A percentile compares a stretch with the other conserved stretches of the same genome.
Conservation (phyloP, 2,888 invertebrate species). For the Tupiocoris notatus region DNA sequence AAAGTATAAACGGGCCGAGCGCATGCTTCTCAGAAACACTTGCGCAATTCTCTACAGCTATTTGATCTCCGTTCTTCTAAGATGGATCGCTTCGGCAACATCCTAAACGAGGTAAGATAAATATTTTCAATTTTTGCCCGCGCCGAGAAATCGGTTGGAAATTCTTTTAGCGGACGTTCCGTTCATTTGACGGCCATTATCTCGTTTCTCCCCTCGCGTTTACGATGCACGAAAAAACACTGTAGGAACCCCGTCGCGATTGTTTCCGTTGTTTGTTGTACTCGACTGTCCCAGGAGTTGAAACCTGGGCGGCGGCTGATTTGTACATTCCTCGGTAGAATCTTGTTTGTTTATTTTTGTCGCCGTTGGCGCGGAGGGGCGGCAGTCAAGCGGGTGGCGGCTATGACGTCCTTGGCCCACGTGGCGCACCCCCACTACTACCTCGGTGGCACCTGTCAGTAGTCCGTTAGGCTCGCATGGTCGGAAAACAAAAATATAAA, state of each 20-base stretch:
- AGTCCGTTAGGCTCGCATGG: neutral
- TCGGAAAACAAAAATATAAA: constrained; percentile 18
- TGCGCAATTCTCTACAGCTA: constrained; percentile 49
- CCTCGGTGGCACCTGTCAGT: neutral
- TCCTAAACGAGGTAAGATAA: constrained; percentile 49
- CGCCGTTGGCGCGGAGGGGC: neutral
- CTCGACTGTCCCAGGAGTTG: neutral
- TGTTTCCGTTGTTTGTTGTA: neutral
- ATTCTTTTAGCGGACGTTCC: no score
- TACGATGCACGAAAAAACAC: neutral
- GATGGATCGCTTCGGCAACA: constrained; percentile 49
- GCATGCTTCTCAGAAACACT: constrained; percentile 49
- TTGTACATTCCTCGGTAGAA: neutral
- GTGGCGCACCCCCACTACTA: constrained; percentile 32
- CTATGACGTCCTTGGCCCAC: constrained; percentile 23
- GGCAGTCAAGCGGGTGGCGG: neutral
- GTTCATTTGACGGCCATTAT: no score
- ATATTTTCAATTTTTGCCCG: constrained; percentile 42
- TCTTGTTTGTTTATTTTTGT: neutral
- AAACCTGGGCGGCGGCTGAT: neutral
- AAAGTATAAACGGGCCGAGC: constrained; percentile 48
- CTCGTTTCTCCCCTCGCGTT: no score
- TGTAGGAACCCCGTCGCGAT: neutral
- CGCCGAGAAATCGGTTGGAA: neutral
- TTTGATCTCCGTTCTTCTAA: constrained; percentile 49